Percentiles rank a stretch among this genome's conserved stretches.
These are phyloP conservation scores for Eubasilissa regina DNA, from an alignment of 1,140 invertebrate genomes.

Conservation along the genomic window DNA sequence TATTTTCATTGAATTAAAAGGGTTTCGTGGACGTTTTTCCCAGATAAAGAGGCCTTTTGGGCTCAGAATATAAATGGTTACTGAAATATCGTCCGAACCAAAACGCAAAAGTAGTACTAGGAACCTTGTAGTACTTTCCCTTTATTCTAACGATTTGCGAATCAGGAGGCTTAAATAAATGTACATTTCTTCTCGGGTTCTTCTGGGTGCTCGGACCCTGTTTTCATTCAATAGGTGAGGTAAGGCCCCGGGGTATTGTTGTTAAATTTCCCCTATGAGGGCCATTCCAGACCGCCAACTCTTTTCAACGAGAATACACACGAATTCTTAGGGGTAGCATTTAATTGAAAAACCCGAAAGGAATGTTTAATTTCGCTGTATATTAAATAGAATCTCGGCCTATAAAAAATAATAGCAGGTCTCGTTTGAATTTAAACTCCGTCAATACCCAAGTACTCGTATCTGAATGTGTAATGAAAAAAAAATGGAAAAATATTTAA, in stretches of 20 bases:
- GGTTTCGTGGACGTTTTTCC: conserved; percentile 48
- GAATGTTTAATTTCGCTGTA: conserved; percentile 1
- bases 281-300: conserved; percentile 16
- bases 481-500: no score
- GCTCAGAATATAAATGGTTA: conserved; percentile 36
- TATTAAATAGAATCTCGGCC: neutral
- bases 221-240: conserved; percentile 11
- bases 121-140: neutral
- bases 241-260: conserved; percentile 46
- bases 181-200: neutral
- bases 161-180: neutral
- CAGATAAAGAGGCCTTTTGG: conserved; percentile 48
- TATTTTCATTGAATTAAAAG: conserved; percentile 53
- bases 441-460: no score
- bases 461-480: no score
- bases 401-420: no score
- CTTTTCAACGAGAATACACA: conserved; percentile 33
- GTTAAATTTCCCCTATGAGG: conserved; percentile 51
- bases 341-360: conserved; percentile 15
- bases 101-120: neutral
- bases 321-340: conserved; percentile 12
- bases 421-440: no score
- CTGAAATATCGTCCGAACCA: neutral
- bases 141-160: neutral
- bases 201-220: neutral